phyloP scores from a whole-genome alignment of 2,797 vertebrate species.

The Loriculus beryllinus region DNA sequence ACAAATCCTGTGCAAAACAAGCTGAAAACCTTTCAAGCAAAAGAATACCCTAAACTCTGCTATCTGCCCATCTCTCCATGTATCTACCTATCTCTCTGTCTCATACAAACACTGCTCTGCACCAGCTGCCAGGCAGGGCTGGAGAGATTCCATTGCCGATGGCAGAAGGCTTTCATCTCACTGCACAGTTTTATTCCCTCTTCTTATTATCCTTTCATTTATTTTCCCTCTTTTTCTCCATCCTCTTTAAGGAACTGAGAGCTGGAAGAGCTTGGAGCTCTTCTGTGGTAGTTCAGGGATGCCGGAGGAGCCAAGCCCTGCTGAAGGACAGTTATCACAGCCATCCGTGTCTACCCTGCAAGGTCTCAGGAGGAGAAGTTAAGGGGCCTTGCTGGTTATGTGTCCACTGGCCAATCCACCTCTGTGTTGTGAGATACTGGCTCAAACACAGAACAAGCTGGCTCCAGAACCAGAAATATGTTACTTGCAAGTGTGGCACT shows the following conservation, averaged over 20 bases:
- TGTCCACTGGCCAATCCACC: neutral
- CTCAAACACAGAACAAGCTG: neutral
- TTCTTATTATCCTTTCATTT: constrained; percentile 48
- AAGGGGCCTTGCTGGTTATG: neutral
- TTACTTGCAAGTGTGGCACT: neutral
- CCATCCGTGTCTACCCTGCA: neutral
- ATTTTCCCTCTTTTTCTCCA: constrained; percentile 26
- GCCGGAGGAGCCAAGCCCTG: neutral
- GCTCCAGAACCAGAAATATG: neutral
- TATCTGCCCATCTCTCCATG: neutral
- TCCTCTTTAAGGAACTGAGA: neutral
- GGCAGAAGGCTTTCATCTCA: constrained; percentile 53
- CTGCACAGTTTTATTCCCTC: neutral
- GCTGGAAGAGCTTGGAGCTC: neutral
- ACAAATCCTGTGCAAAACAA: neutral
- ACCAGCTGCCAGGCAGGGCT: constrained; percentile 47
- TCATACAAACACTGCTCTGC: constrained; percentile 23
- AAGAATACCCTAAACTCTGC: neutral
- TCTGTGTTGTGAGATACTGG: fast-evolving
- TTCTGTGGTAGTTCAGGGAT: neutral
- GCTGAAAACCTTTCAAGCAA: neutral
- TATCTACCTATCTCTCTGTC: neutral
- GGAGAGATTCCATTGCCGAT: constrained; percentile 38
- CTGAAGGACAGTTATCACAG: neutral
- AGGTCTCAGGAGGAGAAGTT: neutral